Evolutionary conservation across 2,888 invertebrate species (phyloP), one percentile per base, ranked within the genome.

Genomic region (Shargacucullia verbasci): DNA sequence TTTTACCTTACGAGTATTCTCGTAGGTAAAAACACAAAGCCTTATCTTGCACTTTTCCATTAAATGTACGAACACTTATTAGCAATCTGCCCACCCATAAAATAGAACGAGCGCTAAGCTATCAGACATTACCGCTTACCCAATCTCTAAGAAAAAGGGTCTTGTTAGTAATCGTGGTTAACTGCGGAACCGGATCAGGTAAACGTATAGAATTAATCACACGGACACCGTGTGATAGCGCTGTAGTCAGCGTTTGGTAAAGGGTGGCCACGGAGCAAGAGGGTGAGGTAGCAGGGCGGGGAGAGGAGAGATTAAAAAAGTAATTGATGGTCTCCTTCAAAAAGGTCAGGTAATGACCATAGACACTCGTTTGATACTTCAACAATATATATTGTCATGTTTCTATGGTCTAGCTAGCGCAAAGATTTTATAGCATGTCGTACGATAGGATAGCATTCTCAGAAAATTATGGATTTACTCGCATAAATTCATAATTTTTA

Each of bases 171-270:
- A 76, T 72, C 77, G 82, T 79, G 86, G 88, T 86, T 88, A 87
- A 84, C 83, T 78, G 79, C 84, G 80, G 83, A 83, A 84, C 83
- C 82, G 82, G 90, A 89, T 89, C 90, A 91, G 89, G 89, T 90
- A 88, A 92, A 88, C 89, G 91, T 80, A 84, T 82, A 79, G 87
- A 87, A 92, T 92, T 92, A 92, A 92, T 92, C 92, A 90, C 89
- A 88, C 88, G 86, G 85, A 81, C 80, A 82, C 82, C 84, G 83
- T 81, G 85, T 67, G 88, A 87, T 89, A 88, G 83, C 81, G 82
- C 80, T 76, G 78, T 85, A 89, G 86, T 91, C 89, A 88, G 91
- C 89, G 79, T 85, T 89, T 81, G 76, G 72, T 66, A 69, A 58
- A 45, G 72, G 72, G 37, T 31, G 75, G 89, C 86, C 61, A 78